Conservation (phyloP, 2,888 invertebrate genomes). For the Dermolepida albohirtum region DNA sequence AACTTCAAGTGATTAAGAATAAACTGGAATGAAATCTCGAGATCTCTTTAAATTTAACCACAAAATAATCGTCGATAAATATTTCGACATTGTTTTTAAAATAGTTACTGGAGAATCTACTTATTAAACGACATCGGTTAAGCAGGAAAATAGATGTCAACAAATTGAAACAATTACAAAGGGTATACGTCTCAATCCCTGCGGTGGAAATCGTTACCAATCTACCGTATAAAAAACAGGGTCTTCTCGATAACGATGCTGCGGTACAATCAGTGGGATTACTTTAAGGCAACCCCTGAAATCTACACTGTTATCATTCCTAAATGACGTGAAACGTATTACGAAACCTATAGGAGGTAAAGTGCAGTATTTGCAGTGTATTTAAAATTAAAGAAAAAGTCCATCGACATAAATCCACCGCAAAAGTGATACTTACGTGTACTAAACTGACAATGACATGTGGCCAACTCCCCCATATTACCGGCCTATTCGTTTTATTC, state of each 20-base stretch:
- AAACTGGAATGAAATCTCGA: too few species aligned
- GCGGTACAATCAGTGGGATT: constrained; percentile 63
- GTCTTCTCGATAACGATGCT: constrained; percentile 62
- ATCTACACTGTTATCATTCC: constrained; percentile 45
- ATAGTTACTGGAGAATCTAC: too few species aligned
- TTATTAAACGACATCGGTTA: background rate
- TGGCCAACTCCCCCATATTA: constrained; percentile 52
- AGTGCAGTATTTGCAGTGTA: constrained; percentile 55
- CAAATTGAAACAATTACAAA: constrained; percentile 45
- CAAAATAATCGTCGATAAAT: too few species aligned
- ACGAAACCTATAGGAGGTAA: background rate
- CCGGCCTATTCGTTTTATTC: constrained; percentile 54
- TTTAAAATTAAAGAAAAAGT: constrained; percentile 58
- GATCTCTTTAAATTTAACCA: too few species aligned
- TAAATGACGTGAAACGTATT: constrained; percentile 13
- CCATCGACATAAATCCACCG: constrained; percentile 55
- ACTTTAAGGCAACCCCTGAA: constrained; percentile 52
- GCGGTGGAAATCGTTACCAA: constrained; percentile 62
- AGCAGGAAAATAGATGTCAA: constrained; percentile 30
- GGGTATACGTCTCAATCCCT: constrained; percentile 46
- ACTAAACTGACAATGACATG: constrained; percentile 61
- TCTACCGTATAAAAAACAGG: constrained; percentile 63
- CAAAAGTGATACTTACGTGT: constrained; percentile 59
- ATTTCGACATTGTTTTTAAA: too few species aligned
- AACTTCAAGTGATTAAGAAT: too few species aligned